Percentiles rank a stretch among this genome's conserved stretches.
Conservation (phyloP, 2,113 vertebrate species). For the Chinchilla lanigera region DNA sequence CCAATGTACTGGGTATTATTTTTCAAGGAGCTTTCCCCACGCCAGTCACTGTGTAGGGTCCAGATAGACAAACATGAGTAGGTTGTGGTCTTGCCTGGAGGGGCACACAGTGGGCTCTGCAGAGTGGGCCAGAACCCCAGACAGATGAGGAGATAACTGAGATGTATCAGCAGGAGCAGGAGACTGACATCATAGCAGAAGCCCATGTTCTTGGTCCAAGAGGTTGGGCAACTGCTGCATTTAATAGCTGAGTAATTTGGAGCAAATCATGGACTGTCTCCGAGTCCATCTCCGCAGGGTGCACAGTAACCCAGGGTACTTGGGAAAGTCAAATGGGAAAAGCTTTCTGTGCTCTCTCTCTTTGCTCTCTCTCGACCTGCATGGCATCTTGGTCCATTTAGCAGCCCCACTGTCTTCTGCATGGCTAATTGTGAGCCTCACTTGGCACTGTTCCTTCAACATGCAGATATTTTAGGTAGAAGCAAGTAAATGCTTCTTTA, state of each 20-base stretch:
- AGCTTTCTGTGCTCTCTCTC: not conserved
- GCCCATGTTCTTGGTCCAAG: not conserved
- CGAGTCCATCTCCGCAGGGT: not conserved
- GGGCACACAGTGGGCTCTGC: not conserved
- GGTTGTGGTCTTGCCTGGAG: not conserved
- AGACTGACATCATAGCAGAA: not conserved
- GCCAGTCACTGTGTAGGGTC: not conserved
- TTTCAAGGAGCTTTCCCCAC: not conserved
- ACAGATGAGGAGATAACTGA: not conserved
- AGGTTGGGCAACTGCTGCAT: fast-evolving
- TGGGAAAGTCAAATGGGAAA: not conserved
- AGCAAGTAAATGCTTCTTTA: not conserved
- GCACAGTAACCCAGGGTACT: not conserved
- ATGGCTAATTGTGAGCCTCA: not conserved
- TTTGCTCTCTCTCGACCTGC: not conserved
- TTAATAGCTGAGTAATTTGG: not conserved
- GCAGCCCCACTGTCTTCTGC: not conserved
- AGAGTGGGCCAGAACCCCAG: not conserved
- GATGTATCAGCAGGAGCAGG: not conserved
- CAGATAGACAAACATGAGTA: not conserved
- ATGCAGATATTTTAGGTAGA: not conserved
- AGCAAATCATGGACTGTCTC: not conserved
- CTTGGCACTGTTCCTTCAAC: not conserved
- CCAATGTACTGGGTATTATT: not conserved
- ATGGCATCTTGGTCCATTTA: not conserved